A percentile compares a stretch with the other conserved stretches of the same genome.
Conservation (phyloP, 2,113 vertebrate species). For the Mellivora capensis region DNA sequence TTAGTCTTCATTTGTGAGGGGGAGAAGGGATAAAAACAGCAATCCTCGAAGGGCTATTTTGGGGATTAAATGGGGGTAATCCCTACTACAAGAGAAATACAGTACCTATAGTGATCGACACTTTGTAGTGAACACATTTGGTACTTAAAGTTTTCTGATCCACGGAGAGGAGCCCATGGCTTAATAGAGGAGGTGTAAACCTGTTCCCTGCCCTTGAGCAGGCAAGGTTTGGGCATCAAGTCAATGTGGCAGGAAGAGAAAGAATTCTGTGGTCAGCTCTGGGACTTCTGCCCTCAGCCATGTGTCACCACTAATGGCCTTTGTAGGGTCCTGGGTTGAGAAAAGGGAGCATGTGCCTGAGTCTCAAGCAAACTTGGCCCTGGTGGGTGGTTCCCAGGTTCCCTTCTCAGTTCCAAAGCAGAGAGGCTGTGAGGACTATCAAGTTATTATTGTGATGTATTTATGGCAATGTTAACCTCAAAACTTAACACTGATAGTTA, state of each 20-base stretch:
- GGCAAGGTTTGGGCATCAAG: neutral
- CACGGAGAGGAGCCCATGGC: neutral
- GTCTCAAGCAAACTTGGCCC: neutral
- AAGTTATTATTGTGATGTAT: constrained; percentile 16
- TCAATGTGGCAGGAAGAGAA: neutral
- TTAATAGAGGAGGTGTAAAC: neutral
- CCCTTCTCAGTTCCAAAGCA: neutral
- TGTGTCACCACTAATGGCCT: neutral
- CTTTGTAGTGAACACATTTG: neutral
- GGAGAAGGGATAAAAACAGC: neutral
- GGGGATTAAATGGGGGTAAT: neutral
- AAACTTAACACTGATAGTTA: neutral
- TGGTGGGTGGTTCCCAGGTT: neutral
- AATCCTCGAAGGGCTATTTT: neutral
- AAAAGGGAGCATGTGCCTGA: neutral
- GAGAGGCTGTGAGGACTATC: neutral
- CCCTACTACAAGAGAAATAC: neutral
- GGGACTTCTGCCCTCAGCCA: neutral
- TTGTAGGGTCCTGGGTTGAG: neutral
- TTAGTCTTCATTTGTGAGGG: neutral
- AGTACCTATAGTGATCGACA: neutral
- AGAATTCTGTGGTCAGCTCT: neutral
- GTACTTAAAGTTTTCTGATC: neutral
- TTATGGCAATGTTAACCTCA: neutral
- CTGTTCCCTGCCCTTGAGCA: neutral